Evolutionary conservation across 1,140 invertebrate species (phyloP).

Genomic region (Drosophila melanogaster): Release_6_plus_ISO1_MT NT_033777.3:18234001-18234500

Average conservation of each 20-base stretch:
- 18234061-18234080: constrained; percentile 63
- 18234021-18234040: constrained; percentile 49
- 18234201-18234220: constrained; percentile 44
- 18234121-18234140: constrained; percentile 69
- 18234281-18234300: constrained; percentile 48
- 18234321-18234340: constrained; percentile 59
- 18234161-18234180: constrained; percentile 18
- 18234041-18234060: constrained; percentile 65
- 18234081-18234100: constrained; percentile 47
- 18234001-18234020: constrained; percentile 38
- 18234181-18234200: constrained; percentile 58
- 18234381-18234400: not conserved
- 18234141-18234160: constrained; percentile 78
- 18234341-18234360: constrained; percentile 2
- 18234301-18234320: constrained; percentile 2
- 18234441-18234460: too few species aligned
- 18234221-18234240: constrained; percentile 19
- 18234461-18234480: too few species aligned
- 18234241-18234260: constrained; percentile 53
- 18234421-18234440: too few species aligned
- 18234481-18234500: too few species aligned
- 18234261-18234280: constrained; percentile 40
- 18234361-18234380: not conserved
- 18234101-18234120: constrained; percentile 58
- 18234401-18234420: too few species aligned